Evolutionary conservation across 2,113 vertebrate genomes (phyloP).

Genomic region (Prionailurus viverrinus): DNA sequence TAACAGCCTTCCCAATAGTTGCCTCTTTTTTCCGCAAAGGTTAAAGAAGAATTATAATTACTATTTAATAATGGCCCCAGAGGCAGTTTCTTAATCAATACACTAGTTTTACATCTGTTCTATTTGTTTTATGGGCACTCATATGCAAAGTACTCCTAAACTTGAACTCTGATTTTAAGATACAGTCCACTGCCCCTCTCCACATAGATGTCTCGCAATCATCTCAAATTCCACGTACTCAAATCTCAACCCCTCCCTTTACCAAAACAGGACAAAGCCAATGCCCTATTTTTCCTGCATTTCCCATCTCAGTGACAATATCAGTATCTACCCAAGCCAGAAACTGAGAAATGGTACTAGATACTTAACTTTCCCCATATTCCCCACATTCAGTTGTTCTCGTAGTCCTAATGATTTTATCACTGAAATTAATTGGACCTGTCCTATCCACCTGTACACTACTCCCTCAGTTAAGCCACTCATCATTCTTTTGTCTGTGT

Average conservation of each 20-base stretch:
- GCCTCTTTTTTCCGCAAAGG: background rate
- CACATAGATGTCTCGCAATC: background rate
- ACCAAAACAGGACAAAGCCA: background rate
- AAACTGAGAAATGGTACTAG: background rate
- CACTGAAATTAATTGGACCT: background rate
- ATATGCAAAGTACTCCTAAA: background rate
- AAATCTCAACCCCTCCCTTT: background rate
- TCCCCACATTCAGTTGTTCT: background rate
- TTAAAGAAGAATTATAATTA: background rate
- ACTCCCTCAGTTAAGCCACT: background rate
- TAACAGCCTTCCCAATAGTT: background rate
- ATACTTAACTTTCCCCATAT: background rate
- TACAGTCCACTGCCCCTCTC: background rate
- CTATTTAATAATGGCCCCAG: background rate
- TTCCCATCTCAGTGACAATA: background rate
- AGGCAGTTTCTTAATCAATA: background rate
- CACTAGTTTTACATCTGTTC: background rate
- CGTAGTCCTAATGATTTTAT: background rate
- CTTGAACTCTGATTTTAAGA: background rate
- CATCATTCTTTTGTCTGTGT: background rate
- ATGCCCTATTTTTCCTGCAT: background rate
- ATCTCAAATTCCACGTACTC: background rate
- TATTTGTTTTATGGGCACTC: background rate
- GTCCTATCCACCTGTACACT: background rate
- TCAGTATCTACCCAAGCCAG: background rate